These are phyloP conservation scores for Thera obeliscata DNA, from an alignment of 2,888 invertebrate genomes.

Conservation along the genomic window DNA sequence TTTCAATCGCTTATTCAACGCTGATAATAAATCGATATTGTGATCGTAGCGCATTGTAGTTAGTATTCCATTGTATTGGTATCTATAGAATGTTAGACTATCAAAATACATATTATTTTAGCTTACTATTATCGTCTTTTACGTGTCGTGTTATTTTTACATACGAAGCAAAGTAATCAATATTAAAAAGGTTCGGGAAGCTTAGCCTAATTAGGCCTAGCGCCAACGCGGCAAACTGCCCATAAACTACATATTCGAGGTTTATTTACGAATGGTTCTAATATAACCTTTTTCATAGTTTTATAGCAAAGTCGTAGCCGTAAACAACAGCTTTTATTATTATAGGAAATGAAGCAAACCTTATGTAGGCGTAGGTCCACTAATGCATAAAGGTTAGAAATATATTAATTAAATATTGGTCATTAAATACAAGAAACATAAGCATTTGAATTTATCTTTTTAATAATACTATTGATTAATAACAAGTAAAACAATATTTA, in stretches of 20 bases:
- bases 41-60: too few species aligned
- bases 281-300: neutral
- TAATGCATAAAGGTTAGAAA: neutral
- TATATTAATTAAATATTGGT: conserved; percentile 9
- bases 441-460: conserved; percentile 46
- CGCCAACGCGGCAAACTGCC: neutral
- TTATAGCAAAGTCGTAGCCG: neutral
- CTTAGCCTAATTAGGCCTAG: conserved; percentile 17
- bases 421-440: conserved; percentile 28
- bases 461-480: conserved; percentile 67
- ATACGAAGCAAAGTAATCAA: neutral
- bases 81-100: too few species aligned
- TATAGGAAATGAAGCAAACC: neutral
- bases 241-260: neutral
- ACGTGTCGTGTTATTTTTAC: neutral
- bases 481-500: conserved; percentile 79
- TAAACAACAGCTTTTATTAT: conserved; percentile 7
- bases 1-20: too few species aligned
- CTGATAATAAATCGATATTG: too few species aligned
- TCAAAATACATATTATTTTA: too few species aligned
- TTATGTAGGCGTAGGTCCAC: neutral
- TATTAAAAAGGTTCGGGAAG: neutral
- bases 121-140: neutral
- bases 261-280: conserved; percentile 9
- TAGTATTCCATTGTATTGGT: too few species aligned